Base-by-base conservation (phyloP, 2,113 vertebrate genomes). In the Pyxicephalus adspersus region DNA sequence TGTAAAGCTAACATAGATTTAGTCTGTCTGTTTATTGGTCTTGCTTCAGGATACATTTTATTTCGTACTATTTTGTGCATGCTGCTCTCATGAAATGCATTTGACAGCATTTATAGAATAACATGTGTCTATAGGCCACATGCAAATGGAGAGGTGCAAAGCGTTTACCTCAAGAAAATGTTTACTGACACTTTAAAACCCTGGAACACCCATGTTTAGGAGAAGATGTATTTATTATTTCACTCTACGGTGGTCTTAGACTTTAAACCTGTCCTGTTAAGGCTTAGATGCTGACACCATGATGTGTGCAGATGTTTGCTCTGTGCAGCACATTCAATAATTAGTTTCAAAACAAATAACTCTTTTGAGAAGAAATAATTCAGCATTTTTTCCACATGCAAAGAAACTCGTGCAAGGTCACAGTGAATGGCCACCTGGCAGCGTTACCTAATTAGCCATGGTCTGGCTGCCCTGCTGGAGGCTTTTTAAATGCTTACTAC, bases 1-100 rank as follows among this genome's bases (percentile, higher is more conserved):
- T 77, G 76, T 18, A 86, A 88, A 84, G 81, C 23, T 80, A 84
- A 85, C 17, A 45, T 83, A 87, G 77, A 84, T 83, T 86, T 85
- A 55, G 31, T 64, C 58, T 55, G 83, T 6, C 38, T 84, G 52
- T 85, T 79, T 68, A 23, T 79, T 79, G 54, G 31, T 29, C 60
- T 87, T 85, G 77, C 75, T 0, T 0, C 5, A 78, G 68, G 74
- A 84, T 70, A 52, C 84, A 81, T 87, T 87, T 81, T 74, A 75
- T 74, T 82, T 75, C 34, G 58, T 51, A 57, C 51, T 25, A 75
- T 82, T 66, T 64, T 75, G 29, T 75, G 28, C 64, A 75, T 66
- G 28, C 50, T 70, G 22, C 45, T n/a, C 38, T 81, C 51, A 29
- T 81, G n/a, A 64, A 65, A 65, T 74, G 68, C 70, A 81, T n/a